A percentile compares a stretch with the other conserved stretches of the same genome.
Conservation (phyloP, 2,797 vertebrate genomes). For the Dryobates pubescens region DNA sequence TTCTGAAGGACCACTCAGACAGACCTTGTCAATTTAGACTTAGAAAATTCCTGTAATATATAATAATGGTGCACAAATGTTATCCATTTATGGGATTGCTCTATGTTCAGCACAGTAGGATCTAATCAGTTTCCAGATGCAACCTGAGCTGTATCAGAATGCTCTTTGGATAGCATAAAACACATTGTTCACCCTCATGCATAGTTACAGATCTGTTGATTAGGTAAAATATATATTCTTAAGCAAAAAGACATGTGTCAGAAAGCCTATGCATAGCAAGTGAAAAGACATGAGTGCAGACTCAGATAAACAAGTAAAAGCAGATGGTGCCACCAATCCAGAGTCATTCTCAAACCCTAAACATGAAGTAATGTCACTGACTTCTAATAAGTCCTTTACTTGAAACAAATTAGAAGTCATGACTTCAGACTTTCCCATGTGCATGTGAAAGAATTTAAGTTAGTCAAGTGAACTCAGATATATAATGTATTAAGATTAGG, state of each 20-base stretch:
- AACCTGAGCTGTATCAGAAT: background rate
- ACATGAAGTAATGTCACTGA: background rate
- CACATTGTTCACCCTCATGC: background rate
- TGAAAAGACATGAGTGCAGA: background rate
- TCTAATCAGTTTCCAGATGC: background rate
- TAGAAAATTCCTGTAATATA: background rate
- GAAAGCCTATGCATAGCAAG: background rate
- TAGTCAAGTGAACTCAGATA: background rate
- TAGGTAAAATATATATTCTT: conserved; percentile 31
- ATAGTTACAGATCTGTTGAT: conserved; percentile 1
- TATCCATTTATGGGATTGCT: background rate
- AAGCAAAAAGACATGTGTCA: background rate
- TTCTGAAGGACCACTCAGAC: background rate
- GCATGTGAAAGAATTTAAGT: background rate
- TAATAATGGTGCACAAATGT: background rate
- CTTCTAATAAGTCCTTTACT: background rate
- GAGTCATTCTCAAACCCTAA: background rate
- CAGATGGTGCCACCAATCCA: background rate
- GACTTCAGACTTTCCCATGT: background rate
- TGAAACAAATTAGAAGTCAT: background rate
- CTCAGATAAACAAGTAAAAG: background rate
- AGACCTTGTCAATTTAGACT: background rate
- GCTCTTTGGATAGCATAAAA: background rate
- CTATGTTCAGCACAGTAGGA: background rate
- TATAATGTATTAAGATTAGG: background rate